Conservation (phyloP, 2,888 invertebrate genomes). For the Chalcosyrphus nemorum region DNA sequence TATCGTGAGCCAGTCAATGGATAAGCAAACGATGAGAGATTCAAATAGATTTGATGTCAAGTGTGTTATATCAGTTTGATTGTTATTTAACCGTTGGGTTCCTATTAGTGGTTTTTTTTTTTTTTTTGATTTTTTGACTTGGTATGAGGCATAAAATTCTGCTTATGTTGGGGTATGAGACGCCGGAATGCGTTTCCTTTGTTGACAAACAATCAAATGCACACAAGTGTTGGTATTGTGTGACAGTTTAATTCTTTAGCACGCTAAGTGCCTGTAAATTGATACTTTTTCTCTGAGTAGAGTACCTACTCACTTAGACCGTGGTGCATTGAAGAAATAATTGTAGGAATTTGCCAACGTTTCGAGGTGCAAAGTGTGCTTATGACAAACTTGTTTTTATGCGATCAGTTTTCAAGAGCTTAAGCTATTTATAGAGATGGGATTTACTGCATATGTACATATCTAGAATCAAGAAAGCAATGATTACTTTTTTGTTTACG, state of each 20-base stretch:
- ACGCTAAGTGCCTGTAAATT: slow-evolving; percentile 13
- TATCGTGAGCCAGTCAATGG: background rate
- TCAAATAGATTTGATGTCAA: slow-evolving; percentile 16
- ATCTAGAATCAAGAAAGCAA: background rate
- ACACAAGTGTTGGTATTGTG: background rate
- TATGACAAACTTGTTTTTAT: background rate
- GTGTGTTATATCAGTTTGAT: slow-evolving; percentile 8
- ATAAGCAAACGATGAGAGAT: background rate
- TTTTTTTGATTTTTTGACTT: no score
- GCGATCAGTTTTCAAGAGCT: background rate
- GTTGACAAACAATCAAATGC: background rate
- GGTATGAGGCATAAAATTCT: no score
- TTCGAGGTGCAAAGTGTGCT: background rate
- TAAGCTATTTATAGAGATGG: background rate
- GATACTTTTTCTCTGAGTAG: background rate
- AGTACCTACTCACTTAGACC: background rate
- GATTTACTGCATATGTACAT: background rate
- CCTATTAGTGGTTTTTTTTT: no score
- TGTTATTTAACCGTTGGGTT: background rate
- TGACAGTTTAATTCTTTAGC: slow-evolving; percentile 1
- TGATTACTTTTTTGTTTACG: background rate
- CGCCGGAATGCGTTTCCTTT: slow-evolving; percentile 7
- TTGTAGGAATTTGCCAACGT: background rate
- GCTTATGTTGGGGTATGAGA: background rate
- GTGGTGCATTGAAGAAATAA: background rate